Conservation (phyloP, 2,888 invertebrate genomes). For the Dendrolimus pini region DNA sequence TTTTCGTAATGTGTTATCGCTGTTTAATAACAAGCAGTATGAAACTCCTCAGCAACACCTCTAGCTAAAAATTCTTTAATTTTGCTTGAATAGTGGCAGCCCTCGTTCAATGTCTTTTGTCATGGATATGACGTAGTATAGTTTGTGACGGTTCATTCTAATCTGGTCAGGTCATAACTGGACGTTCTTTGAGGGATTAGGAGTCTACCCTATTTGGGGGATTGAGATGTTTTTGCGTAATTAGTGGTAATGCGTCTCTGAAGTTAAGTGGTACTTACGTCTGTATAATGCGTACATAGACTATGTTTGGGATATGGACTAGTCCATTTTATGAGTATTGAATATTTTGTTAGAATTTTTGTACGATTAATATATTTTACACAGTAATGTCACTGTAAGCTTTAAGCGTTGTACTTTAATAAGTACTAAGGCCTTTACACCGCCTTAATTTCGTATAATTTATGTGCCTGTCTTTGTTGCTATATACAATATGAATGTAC, state of each 20-base stretch:
- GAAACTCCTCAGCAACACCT: no score
- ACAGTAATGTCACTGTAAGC: no score
- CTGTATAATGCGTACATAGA: conserved; percentile 13
- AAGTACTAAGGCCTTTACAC: no score
- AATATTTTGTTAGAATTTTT: conserved; percentile 16
- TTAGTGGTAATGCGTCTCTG: conserved; percentile 52
- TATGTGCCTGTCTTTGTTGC: no score
- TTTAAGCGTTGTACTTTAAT: no score
- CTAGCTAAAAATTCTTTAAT: no score
- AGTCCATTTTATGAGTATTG: conserved; percentile 12
- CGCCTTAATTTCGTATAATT: no score
- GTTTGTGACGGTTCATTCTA: conserved; percentile 5
- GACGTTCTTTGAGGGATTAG: conserved; percentile 72
- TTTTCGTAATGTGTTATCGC: no score
- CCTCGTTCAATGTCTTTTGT: neutral
- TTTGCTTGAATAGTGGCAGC: neutral
- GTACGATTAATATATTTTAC: neutral
- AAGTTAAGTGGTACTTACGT: conserved; percentile 25
- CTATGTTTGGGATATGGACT: conserved; percentile 2
- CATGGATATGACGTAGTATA: neutral
- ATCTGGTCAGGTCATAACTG: conserved; percentile 45
- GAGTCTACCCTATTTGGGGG: conserved; percentile 29
- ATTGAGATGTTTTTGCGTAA: conserved; percentile 66
- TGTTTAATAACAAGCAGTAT: no score
- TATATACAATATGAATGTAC: no score